phyloP scores from a whole-genome alignment of 1,140 invertebrate genomes.

The Zophobas morio region DNA sequence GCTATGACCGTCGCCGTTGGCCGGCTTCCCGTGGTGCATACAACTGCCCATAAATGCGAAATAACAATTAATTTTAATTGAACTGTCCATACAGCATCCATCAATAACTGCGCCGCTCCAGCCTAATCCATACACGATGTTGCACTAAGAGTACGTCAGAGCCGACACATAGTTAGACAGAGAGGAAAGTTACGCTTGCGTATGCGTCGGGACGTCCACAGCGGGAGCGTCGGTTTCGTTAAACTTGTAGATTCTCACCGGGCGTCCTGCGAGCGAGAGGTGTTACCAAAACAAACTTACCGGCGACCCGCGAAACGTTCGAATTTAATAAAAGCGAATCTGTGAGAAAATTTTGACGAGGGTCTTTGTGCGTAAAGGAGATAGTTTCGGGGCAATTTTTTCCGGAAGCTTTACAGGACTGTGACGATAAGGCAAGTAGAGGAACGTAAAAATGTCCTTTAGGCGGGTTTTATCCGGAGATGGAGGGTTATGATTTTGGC shows the following conservation, averaged over 20 bases:
- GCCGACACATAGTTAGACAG: slow-evolving; percentile 3
- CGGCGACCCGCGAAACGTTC: slow-evolving; percentile 38
- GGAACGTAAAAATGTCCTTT: slow-evolving; percentile 17
- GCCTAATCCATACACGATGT: slow-evolving; percentile 38
- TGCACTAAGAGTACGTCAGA: slow-evolving; percentile 36
- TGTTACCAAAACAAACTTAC: slow-evolving; percentile 27
- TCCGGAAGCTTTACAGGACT: slow-evolving; percentile 6
- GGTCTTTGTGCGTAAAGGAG: slow-evolving; percentile 6
- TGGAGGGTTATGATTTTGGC: no score
- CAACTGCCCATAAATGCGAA: not conserved
- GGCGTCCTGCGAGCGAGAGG: slow-evolving; percentile 36
- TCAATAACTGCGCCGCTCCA: slow-evolving; percentile 24
- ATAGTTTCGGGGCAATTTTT: not conserved
- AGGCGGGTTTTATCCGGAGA: not conserved
- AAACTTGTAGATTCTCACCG: slow-evolving; percentile 45
- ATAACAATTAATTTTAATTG: slow-evolving; percentile 21
- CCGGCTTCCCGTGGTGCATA: no score
- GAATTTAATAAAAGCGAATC: not conserved
- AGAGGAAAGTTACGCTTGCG: slow-evolving; percentile 35
- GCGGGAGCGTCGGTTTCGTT: slow-evolving; percentile 39
- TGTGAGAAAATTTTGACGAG: not conserved
- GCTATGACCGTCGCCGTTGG: no score
- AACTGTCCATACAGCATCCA: slow-evolving; percentile 35
- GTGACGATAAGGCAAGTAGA: slow-evolving; percentile 22
- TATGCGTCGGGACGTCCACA: slow-evolving; percentile 44